Base-by-base conservation (phyloP, 2,888 invertebrate species). In the Neelides folsomi region DNA sequence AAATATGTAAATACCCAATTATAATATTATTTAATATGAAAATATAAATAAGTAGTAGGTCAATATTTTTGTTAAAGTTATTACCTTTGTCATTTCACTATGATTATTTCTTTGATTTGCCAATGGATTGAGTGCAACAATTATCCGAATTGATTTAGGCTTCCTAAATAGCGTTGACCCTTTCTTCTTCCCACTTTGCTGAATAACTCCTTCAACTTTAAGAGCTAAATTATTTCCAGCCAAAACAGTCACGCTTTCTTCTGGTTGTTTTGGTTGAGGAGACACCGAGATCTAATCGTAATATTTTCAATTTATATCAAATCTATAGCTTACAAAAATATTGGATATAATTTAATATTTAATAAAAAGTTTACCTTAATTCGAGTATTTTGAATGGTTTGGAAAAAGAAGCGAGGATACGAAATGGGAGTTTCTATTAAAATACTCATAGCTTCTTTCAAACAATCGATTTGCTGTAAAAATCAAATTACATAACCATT, bases 141-240 rank as follows among this genome's bases (percentile, higher is more conserved):
- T 63, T 7, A 64, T 55, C 7, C 61, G 56, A 37, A 64, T 63
- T 6, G 62, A 54, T 54, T 64, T 64, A 1, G 64, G 62, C 46
- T 55, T 58, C 37, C 64, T 49, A 41, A 64, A 63, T 9, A 51
- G 54, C 1, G 43, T 12, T 2, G 39, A 36, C 19, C 38, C n/a
- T 8, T 13, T 9, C 13, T 36, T 13, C 34, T 36, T 12, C 38
- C 37, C 16, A 37, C 50, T 61, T 41, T 82, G 82, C 64, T 84
- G 82, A 45, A 93, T 78, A 1, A 95, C 90, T 0, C 94, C 94
- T 71, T 94, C 94, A 2, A 94, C 86, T 74, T 90, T 92, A 19
- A 94, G 78, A 1, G 92, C 88, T 54, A 94, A 76, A 62, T 88
- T 84, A 62, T 88, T 85, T 50, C 86, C 84, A 40, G 82, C 79